Conservation (phyloP, 2,888 invertebrate species). For the Alviniconcha strummeri region DNA sequence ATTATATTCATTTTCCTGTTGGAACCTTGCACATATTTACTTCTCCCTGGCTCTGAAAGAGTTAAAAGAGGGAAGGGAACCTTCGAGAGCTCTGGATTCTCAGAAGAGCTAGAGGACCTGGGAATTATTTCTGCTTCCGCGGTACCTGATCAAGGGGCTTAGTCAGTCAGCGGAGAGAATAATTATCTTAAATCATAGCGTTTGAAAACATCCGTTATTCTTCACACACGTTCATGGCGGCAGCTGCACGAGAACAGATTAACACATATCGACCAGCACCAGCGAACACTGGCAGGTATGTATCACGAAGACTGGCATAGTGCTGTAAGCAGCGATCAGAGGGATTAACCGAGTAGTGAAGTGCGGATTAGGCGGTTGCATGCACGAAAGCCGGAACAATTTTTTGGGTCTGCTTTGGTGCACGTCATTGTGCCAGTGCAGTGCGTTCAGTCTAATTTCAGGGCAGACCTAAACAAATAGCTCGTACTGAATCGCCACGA, state of each 20-base stretch:
- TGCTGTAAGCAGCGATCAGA: too few relatives aligned
- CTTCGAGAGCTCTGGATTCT: too few relatives aligned
- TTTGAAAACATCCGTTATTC: background rate
- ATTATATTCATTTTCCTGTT: too few relatives aligned
- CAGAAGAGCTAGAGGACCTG: background rate
- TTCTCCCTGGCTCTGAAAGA: too few relatives aligned
- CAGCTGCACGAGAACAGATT: background rate
- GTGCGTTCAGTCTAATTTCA: background rate
- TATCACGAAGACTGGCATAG: background rate
- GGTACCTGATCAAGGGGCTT: background rate
- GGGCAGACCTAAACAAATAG: too few relatives aligned
- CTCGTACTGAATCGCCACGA: background rate
- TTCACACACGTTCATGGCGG: background rate
- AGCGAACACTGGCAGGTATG: background rate
- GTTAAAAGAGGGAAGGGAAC: too few relatives aligned
- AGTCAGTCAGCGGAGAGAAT: too few relatives aligned
- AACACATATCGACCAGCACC: background rate
- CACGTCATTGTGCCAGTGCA: background rate
- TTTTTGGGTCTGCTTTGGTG: background rate
- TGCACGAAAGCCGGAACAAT: background rate
- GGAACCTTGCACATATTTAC: too few relatives aligned
- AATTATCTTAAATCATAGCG: background rate
- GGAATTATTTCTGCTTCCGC: background rate
- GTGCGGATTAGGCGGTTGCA: background rate
- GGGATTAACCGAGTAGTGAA: background rate